Base-by-base conservation (phyloP, 2,888 invertebrate species). In the Matsumyia berberina region DNA sequence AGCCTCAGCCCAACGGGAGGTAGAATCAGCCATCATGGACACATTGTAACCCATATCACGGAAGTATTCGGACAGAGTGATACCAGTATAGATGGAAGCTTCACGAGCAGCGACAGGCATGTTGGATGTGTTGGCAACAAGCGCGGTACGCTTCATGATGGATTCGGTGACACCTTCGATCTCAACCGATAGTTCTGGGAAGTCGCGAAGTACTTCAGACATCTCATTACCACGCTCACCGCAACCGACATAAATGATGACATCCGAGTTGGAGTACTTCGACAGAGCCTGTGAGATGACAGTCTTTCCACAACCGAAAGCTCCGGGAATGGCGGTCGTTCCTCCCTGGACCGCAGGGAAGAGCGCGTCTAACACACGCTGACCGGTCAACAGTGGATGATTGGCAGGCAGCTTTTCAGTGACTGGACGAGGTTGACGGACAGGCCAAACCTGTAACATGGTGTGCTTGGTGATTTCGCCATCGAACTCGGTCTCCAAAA, bases 21-120 rank as follows among this genome's bases (percentile, higher is more conserved):
- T 99, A 5, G 99, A 99, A 93, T 99, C 99, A 49, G 99, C 99
- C 99, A 99, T 99, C 99, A 99, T 99, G 87, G 99, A 98, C 62
- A 99, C 99, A 92, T 99, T 97, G 94, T 98, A 98, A 89, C 99
- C 99, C 99, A 99, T 99, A 92, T 97, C 97, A 87, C 97, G 95
- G 96, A 99, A 99, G 93, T 99, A 99, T 93, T 99, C 99, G 11
- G 99, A 98, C 9, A 99, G 93, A 0, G 99, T 99, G 92, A 99
- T 99, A 93, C 98, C 98, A 69, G 99, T 99, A 92, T 99, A 99
- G 92, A 99, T 99, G 91, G 99, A 99, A 85, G 99, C 99, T 93
- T 99, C 99, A 91, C 99, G 96, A 91, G 99, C 99, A 88, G 99
- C 99, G 76, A 99, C 99, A 89, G 99, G 99, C 99, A 99, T 99